Percentiles rank a stretch among this genome's conserved stretches.
Conservation (phyloP, 2,888 invertebrate species). For the Synanthedon vespiformis region DNA sequence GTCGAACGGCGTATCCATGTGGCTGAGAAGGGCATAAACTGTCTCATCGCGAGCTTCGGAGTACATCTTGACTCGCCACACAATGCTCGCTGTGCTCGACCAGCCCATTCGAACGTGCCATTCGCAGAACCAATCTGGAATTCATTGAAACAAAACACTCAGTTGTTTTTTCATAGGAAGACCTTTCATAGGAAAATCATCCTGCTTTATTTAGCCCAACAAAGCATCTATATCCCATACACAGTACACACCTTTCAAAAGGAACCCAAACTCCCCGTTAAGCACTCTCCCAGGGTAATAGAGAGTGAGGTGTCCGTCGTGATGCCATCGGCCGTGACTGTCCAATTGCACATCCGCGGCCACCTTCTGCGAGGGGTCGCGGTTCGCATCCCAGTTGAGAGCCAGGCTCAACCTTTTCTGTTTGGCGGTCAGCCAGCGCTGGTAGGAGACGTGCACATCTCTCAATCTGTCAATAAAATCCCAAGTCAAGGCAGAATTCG, state of each 20-base stretch:
- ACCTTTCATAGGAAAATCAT: too few species aligned
- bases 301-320: slow-evolving; percentile 73
- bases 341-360: slow-evolving; percentile 73
- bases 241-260: slow-evolving; percentile 54
- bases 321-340: slow-evolving; percentile 71
- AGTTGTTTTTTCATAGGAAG: not conserved
- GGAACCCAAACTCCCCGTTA: slow-evolving; percentile 74
- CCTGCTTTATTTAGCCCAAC: not conserved
- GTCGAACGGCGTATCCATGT: slow-evolving; percentile 67
- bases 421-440: slow-evolving; percentile 68
- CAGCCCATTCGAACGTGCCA: slow-evolving; percentile 76
- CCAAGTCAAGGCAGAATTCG: too few species aligned
- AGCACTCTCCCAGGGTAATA: slow-evolving; percentile 83
- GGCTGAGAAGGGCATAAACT: slow-evolving; percentile 60
- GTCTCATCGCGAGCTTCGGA: slow-evolving; percentile 65
- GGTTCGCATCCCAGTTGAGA: slow-evolving; percentile 88
- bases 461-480: slow-evolving; percentile 64
- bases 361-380: slow-evolving; percentile 82
- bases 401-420: slow-evolving; percentile 78
- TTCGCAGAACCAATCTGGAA: slow-evolving; percentile 59
- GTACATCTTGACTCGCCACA: slow-evolving; percentile 71
- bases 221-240: not conserved
- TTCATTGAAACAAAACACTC: too few species aligned
- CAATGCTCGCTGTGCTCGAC: slow-evolving; percentile 75
- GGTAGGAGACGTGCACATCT: slow-evolving; percentile 78